Evolutionary conservation across 2,888 invertebrate species (phyloP).

Genomic region (Orthonychiurus folsomi): DNA sequence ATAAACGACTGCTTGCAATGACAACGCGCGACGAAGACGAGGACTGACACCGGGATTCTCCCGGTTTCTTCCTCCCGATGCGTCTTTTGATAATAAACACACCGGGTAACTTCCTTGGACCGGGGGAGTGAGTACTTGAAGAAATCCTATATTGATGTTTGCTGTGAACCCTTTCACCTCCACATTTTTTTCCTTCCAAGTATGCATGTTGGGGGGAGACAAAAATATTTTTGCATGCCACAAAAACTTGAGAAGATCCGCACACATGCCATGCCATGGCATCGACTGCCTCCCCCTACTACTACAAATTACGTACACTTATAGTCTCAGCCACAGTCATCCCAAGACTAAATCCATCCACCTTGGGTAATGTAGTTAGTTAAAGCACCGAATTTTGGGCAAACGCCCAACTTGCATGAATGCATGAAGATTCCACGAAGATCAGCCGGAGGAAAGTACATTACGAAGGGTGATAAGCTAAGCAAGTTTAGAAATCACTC

Average conservation of each 20-base stretch:
- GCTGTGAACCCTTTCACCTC: slow-evolving; percentile 18
- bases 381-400: background rate
- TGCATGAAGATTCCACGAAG: no score
- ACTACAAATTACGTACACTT: no score
- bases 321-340: no score
- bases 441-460: background rate
- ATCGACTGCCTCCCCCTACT: no score
- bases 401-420: background rate
- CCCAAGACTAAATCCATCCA: no score
- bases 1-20: background rate
- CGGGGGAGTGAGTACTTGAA: no score
- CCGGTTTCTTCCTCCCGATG: background rate
- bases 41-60: background rate
- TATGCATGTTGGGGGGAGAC: slow-evolving; percentile 8
- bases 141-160: slow-evolving; percentile 16
- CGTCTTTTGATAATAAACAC: background rate
- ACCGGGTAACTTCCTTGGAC: background rate
- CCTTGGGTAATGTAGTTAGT: background rate
- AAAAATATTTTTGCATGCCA: slow-evolving; percentile 22
- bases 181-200: slow-evolving; percentile 11
- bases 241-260: slow-evolving; percentile 11
- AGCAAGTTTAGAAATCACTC: background rate
- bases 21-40: background rate
- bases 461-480: background rate
- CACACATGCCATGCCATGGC: background rate